phyloP scores from a whole-genome alignment of 2,797 vertebrate species.

The Tadarida brasiliensis region DNA sequence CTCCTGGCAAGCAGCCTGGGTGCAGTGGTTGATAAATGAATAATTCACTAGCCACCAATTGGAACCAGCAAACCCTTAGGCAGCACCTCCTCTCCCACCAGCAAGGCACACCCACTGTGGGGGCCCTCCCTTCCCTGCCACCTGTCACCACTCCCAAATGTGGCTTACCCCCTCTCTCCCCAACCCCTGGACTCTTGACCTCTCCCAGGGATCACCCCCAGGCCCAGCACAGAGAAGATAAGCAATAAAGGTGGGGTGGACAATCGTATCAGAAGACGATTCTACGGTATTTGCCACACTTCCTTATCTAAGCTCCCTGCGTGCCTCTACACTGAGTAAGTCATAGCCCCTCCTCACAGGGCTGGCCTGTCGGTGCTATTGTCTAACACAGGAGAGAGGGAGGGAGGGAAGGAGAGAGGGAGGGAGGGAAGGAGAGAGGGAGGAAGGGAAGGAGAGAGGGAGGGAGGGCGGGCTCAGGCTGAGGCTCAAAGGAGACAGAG shows the following conservation, averaged over 20 bases:
- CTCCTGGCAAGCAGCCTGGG: slow-evolving; percentile 55
- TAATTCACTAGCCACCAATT: slow-evolving; percentile 59
- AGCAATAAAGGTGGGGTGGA: not conserved
- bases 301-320: not conserved
- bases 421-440: not conserved
- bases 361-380: not conserved
- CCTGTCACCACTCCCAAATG: not conserved
- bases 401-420: rapidly evolving
- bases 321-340: rapidly evolving
- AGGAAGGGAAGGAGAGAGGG: not conserved
- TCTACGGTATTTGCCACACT: not conserved
- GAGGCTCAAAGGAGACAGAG: not conserved
- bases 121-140: not conserved
- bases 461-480: too few species aligned
- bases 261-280: not conserved
- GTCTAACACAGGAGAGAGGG: too few species aligned
- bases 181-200: not conserved
- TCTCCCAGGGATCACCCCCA: not conserved
- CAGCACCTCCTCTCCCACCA: not conserved
- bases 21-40: slow-evolving; percentile 50
- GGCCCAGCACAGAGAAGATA: not conserved
- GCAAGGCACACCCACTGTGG: not conserved
- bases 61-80: slow-evolving; percentile 5
- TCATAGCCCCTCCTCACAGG: not conserved
- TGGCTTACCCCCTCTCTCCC: not conserved